A percentile compares a stretch with the other conserved stretches of the same genome.
Evolutionary conservation across 2,888 invertebrate species (phyloP).

Genomic region (Amblyteles armatorius): DNA sequence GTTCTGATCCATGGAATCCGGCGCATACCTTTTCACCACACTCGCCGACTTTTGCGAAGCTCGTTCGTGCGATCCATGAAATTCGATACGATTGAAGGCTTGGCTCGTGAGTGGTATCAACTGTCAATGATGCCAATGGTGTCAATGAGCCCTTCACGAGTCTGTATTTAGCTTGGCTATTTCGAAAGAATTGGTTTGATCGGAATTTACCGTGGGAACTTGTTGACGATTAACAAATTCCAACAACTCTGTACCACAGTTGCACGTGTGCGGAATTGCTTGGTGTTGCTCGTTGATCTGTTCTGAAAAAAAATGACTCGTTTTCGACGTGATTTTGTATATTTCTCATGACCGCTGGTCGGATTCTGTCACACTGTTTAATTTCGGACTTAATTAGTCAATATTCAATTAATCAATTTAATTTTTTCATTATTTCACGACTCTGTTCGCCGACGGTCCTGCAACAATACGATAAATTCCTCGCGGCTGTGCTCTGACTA

Average conservation of each 20-base stretch:
- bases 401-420: neutral
- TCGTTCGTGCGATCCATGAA: neutral
- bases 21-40: neutral
- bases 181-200: neutral
- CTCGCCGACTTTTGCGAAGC: neutral
- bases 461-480: neutral
- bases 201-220: neutral
- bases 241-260: neutral
- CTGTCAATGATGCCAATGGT: neutral
- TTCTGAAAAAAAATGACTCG: neutral
- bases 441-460: neutral
- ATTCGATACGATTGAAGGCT: neutral
- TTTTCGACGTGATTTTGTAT: neutral
- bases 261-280: conserved; percentile 6
- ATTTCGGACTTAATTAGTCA: neutral
- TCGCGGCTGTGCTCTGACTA: conserved; percentile 1
- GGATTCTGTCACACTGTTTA: too few relatives aligned
- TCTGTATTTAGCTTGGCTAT: neutral
- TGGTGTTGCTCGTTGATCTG: neutral
- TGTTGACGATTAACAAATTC: neutral
- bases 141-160: neutral
- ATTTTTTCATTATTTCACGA: neutral
- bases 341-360: too few relatives aligned
- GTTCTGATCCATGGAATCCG: neutral
- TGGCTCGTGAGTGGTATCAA: neutral